A percentile compares a stretch with the other conserved stretches of the same genome.
Conservation (phyloP, 2,888 invertebrate species). For the Diabrotica balteata region DNA sequence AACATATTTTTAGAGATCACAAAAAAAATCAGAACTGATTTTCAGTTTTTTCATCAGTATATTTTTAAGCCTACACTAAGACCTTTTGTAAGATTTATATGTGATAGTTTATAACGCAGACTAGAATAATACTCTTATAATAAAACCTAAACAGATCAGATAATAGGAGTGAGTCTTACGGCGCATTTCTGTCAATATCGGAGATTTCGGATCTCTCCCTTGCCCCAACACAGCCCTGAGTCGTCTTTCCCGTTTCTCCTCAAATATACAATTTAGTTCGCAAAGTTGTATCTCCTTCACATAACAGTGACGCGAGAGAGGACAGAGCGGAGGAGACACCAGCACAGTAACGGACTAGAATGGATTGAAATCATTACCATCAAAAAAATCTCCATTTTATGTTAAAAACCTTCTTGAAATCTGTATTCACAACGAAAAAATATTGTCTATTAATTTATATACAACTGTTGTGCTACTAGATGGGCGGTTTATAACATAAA, state of each 20-base stretch:
- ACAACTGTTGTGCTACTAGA: no score
- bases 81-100: no score
- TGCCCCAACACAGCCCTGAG: conserved; percentile 6
- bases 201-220: conserved; percentile 4
- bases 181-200: conserved; percentile 30
- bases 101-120: neutral
- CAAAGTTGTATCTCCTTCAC: conserved; percentile 47
- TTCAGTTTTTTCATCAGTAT: no score
- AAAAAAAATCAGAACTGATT: no score
- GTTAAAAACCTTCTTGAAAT: neutral
- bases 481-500: no score
- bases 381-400: neutral
- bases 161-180: conserved; percentile 8
- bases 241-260: conserved; percentile 34
- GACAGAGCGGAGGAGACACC: conserved; percentile 32
- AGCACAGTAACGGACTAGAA: neutral
- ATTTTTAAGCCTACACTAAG: no score
- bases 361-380: neutral
- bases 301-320: conserved; percentile 46
- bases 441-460: no score
- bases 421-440: no score
- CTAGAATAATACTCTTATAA: neutral
- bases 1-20: no score
- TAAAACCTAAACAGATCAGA: neutral
- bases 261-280: conserved; percentile 43